Evolutionary conservation across 2,113 vertebrate genomes (phyloP).

Genomic region (Silurus glanis): DNA sequence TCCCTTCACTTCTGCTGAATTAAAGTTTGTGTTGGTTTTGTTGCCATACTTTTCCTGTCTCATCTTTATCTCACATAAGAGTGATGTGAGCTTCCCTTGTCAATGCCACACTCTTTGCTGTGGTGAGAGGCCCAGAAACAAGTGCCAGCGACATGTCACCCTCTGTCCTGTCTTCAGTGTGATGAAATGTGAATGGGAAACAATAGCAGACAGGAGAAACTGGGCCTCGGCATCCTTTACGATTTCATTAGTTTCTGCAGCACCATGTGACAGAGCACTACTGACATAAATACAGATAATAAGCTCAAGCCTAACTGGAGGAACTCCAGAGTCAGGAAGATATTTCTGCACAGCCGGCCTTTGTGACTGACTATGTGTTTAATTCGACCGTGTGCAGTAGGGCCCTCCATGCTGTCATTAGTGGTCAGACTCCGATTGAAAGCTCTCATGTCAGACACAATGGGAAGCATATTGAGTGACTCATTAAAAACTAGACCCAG

Average conservation of each 20-base stretch:
- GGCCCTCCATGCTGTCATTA: conserved; percentile 42
- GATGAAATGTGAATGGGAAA: conserved; percentile 30
- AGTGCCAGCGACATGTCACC: conserved; percentile 1
- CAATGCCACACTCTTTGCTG: neutral
- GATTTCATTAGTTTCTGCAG: conserved; percentile 35
- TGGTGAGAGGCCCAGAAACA: neutral
- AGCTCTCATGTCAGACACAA: conserved; percentile 45
- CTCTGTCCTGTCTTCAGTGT: neutral
- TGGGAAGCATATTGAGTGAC: conserved; percentile 52
- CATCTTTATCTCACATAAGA: neutral
- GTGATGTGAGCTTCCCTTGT: neutral
- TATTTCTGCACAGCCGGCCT: conserved; percentile 24
- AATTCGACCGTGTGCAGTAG: conserved; percentile 17
- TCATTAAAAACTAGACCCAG: conserved; percentile 46
- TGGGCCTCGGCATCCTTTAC: conserved; percentile 30
- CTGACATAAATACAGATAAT: conserved; percentile 50
- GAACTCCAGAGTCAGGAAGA: conserved; percentile 27
- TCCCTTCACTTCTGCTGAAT: conserved; percentile 16
- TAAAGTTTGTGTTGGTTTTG: conserved; percentile 27
- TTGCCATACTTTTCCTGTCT: conserved; percentile 10
- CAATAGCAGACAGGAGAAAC: conserved; percentile 27
- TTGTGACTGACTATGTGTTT: conserved; percentile 22
- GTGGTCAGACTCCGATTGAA: conserved; percentile 32
- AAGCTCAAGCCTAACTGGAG: conserved; percentile 23
- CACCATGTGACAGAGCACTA: conserved; percentile 39